Evolutionary conservation across 2,888 invertebrate species (phyloP).

Genomic region (Mimas tiliae): DNA sequence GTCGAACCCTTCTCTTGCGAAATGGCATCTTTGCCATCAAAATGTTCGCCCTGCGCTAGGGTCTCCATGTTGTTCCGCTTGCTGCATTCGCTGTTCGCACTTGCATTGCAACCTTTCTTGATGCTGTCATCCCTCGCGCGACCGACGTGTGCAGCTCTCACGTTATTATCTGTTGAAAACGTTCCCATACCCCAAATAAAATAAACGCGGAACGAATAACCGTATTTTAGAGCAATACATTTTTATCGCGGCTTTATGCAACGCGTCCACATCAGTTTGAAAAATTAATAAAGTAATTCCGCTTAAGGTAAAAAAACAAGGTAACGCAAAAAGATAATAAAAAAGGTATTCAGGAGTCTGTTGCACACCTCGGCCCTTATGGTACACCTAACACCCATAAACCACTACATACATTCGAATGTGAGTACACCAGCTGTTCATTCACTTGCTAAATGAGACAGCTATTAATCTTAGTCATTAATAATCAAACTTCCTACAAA

Average conservation of each 20-base stretch:
- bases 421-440: background rate
- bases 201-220: constrained; percentile 18
- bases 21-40: constrained; percentile 71
- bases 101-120: constrained; percentile 77
- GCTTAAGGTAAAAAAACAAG: background rate
- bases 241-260: background rate
- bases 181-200: constrained; percentile 24
- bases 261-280: background rate
- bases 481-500: background rate
- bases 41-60: constrained; percentile 77
- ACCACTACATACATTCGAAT: background rate
- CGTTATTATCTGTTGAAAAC: constrained; percentile 64
- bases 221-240: background rate
- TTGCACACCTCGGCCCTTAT: constrained; percentile 24
- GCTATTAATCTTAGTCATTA: background rate
- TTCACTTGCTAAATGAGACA: background rate
- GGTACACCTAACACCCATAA: constrained; percentile 6
- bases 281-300: background rate
- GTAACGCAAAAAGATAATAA: background rate
- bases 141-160: constrained; percentile 67
- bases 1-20: constrained; percentile 63
- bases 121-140: constrained; percentile 78
- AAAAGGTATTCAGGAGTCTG: constrained; percentile 6
- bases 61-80: constrained; percentile 77
- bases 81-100: constrained; percentile 62